Evolutionary conservation across 1,140 invertebrate species (phyloP), one percentile per base, ranked within the genome.

Genomic region (Drepana arcuata): DNA sequence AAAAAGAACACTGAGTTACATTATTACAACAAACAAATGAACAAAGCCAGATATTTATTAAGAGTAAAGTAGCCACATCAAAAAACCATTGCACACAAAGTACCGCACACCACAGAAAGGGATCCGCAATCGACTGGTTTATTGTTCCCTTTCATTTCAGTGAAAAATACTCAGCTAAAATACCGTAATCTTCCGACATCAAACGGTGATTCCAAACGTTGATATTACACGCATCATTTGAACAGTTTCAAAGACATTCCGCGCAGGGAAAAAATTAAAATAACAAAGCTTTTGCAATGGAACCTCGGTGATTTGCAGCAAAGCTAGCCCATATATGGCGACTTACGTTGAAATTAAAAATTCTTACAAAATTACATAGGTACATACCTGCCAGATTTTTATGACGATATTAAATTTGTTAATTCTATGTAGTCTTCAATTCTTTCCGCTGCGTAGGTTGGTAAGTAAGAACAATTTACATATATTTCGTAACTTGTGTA

Each of bases 211-310:
- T 51, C 23, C 50, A 71, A 70, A 70, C 65, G 58, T 70, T 67
- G 57, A 73, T 78, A 78, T 81, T 81, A 78, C 77, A 81, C 66
- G 72, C 72, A 59, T 78, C 77, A 81, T 81, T 81, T 81, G 72
- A 80, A 69, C 60, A 56, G 57, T 68, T 53, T 81, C 73, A 81
- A 79, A 81, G 77, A 81, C 70, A 81, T 81, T 81, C 77, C 58
- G 37, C 38, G 42, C 32, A 49, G 58, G 58, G 56, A 70, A 79
- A 79, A 80, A 81, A 74, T 74, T 74, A 81, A 77, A 81, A 81
- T 78, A 78, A 77, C 66, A 77, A 60, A 77, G 62, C 48, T 54
- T 44, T 51, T 45, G 68, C 56, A 68, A 61, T 65, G 51, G 50
- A 38, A 37, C 32, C 28, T 25, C 38, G 26, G 41, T 57, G 57